These are phyloP conservation scores for Proterorhinus semilunaris DNA, from an alignment of 2,113 vertebrate species.

Conservation along the genomic window DNA sequence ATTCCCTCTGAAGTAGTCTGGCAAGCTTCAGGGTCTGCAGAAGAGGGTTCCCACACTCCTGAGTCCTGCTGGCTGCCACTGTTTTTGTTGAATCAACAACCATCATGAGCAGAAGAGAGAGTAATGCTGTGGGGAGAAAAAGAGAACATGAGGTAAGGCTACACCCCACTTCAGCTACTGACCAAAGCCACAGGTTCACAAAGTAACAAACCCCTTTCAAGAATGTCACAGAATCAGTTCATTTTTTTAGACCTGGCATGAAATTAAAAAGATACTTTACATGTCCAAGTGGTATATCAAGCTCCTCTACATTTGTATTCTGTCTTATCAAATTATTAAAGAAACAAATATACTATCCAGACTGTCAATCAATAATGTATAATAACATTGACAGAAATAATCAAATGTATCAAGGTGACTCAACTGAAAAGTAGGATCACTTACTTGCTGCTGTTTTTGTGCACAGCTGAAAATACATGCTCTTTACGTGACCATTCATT, in stretches of 20 bases:
- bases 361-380: too few relatives aligned
- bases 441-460: slow-evolving; percentile 70
- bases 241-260: too few relatives aligned
- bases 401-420: background rate
- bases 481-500: slow-evolving; percentile 78
- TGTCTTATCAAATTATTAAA: too few relatives aligned
- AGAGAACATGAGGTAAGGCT: slow-evolving; percentile 18
- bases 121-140: slow-evolving; percentile 56
- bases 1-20: slow-evolving; percentile 53
- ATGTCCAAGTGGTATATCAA: too few relatives aligned
- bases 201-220: background rate
- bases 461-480: slow-evolving; percentile 62
- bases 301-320: too few relatives aligned
- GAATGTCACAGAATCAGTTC: too few relatives aligned
- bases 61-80: slow-evolving; percentile 36
- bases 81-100: slow-evolving; percentile 52
- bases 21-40: slow-evolving; percentile 52
- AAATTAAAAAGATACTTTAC: too few relatives aligned
- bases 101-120: slow-evolving; percentile 66
- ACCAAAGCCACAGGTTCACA: slow-evolving; percentile 1
- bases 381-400: too few relatives aligned
- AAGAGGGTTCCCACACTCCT: slow-evolving; percentile 51
- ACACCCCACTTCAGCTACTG: slow-evolving; percentile 11
- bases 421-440: slow-evolving; percentile 26
- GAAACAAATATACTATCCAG: background rate